A percentile compares a stretch with the other conserved stretches of the same genome.
Conservation (phyloP, 2,888 invertebrate genomes). For the Ophion obscuratus region DNA sequence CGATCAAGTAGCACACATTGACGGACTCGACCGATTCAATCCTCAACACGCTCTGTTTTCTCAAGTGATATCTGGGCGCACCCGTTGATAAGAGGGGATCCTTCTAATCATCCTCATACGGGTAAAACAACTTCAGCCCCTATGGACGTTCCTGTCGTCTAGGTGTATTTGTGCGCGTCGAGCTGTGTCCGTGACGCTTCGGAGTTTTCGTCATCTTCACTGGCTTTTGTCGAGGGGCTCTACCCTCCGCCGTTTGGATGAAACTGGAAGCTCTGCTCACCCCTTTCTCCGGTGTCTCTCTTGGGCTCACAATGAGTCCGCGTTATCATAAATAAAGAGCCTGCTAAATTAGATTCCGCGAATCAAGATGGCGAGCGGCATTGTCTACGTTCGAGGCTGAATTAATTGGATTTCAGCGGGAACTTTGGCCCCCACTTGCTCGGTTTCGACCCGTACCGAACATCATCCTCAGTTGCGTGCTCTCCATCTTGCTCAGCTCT, state of each 20-base stretch:
- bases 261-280: slow-evolving; percentile 48
- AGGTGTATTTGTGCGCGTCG: background rate
- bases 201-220: slow-evolving; percentile 75
- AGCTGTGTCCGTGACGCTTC: slow-evolving; percentile 74
- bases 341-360: slow-evolving; percentile 81
- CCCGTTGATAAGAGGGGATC: background rate
- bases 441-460: slow-evolving; percentile 68
- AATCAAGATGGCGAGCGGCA: slow-evolving; percentile 80
- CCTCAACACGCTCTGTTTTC: slow-evolving; percentile 39
- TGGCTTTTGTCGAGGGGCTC: slow-evolving; percentile 74
- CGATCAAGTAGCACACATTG: slow-evolving; percentile 3
- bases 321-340: slow-evolving; percentile 82
- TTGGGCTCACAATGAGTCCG: slow-evolving; percentile 76
- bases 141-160: slow-evolving; percentile 28
- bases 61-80: slow-evolving; percentile 46
- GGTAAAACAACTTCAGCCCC: slow-evolving; percentile 49
- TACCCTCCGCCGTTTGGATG: slow-evolving; percentile 65
- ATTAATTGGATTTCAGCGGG: slow-evolving; percentile 82
- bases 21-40: slow-evolving; percentile 31
- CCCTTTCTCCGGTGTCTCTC: slow-evolving; percentile 35
- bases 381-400: slow-evolving; percentile 80
- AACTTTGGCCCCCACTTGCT: slow-evolving; percentile 74
- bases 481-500: slow-evolving; percentile 37
- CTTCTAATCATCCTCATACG: slow-evolving; percentile 39
- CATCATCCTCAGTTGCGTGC: slow-evolving; percentile 57